Evolutionary conservation across 2,888 invertebrate genomes (phyloP).

Genomic region (Lochmaea capreae): DNA sequence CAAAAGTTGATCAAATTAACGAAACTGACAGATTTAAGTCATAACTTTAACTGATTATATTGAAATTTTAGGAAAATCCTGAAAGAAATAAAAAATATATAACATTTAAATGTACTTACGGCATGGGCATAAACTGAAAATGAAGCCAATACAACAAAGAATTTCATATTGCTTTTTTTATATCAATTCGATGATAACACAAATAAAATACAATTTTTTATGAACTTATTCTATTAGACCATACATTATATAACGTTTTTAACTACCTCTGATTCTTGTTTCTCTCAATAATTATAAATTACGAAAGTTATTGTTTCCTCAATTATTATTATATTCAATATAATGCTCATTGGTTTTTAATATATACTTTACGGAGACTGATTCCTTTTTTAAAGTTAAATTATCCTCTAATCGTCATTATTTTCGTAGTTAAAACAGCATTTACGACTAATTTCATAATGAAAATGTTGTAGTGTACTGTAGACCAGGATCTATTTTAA

Average conservation of each 20-base stretch:
- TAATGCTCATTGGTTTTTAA: conserved; percentile 29
- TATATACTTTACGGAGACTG: conserved; percentile 26
- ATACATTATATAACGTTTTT: conserved; percentile 21
- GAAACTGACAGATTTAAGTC: no score
- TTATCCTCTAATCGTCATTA: not conserved
- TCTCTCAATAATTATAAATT: conserved; percentile 23
- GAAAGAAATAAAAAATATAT: not conserved
- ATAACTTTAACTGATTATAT: no score
- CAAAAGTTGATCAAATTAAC: no score
- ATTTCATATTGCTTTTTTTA: conserved; percentile 23
- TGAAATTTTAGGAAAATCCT: not conserved
- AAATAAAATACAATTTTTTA: not conserved
- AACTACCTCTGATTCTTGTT: not conserved
- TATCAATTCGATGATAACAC: not conserved
- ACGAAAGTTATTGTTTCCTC: conserved; percentile 23
- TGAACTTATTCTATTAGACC: not conserved
- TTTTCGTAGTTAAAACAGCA: not conserved
- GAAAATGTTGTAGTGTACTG: not conserved
- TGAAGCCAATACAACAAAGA: conserved; percentile 15
- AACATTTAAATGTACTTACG: conserved; percentile 19
- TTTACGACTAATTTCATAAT: not conserved
- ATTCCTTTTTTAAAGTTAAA: conserved; percentile 14
- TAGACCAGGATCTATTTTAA: not conserved
- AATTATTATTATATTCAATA: conserved; percentile 17
- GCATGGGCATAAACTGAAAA: conserved; percentile 17